These are phyloP conservation scores for Lichenostomus cassidix DNA, from an alignment of 2,113 vertebrate species.

Conservation along the genomic window DNA sequence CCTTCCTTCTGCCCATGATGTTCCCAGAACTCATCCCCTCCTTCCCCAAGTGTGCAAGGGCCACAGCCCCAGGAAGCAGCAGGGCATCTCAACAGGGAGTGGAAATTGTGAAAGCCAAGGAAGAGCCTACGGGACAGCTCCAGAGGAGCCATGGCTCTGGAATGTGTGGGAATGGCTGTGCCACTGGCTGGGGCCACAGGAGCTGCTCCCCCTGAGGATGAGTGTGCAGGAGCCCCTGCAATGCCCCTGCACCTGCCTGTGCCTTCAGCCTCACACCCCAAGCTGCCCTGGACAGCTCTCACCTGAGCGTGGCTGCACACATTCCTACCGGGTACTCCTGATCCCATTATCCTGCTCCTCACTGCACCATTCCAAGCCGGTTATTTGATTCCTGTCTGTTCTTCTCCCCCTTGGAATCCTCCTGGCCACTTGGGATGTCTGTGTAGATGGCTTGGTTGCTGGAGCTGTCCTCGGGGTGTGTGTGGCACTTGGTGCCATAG, in stretches of 20 bases:
- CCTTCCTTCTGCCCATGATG: neutral
- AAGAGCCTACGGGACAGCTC: neutral
- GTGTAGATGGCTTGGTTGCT: accelerated
- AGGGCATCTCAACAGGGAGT: neutral
- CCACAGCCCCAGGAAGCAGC: neutral
- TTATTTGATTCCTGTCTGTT: neutral
- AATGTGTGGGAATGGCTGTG: neutral
- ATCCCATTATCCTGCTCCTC: neutral
- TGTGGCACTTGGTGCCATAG: accelerated
- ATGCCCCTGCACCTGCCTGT: accelerated
- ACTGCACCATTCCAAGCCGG: accelerated
- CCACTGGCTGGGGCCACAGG: accelerated
- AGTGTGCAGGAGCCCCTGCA: neutral
- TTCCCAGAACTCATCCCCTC: neutral
- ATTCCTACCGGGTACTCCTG: accelerated
- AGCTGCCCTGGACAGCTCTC: neutral
- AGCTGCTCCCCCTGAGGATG: neutral
- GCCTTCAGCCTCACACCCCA: accelerated
- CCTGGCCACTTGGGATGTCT: neutral
- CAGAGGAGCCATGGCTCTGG: neutral
- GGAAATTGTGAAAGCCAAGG: accelerated
- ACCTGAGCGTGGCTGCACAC: accelerated
- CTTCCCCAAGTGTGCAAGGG: neutral
- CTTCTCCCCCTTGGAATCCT: neutral
- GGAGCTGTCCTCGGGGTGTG: accelerated